phyloP scores from a whole-genome alignment of 2,888 invertebrate genomes.

The Leptogaster cylindrica region DNA sequence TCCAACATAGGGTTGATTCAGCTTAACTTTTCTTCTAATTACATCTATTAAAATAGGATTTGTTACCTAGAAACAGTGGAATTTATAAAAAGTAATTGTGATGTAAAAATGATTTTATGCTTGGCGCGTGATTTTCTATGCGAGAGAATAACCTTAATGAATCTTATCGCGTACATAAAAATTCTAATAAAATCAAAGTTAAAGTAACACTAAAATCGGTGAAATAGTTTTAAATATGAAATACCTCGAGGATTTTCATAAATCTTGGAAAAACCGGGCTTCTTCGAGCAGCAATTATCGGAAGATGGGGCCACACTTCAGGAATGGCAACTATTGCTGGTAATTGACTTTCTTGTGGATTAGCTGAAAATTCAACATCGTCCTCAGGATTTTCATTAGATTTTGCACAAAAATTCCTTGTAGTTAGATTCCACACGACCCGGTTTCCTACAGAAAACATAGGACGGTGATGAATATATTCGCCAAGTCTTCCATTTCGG shows the following conservation, averaged over 20 bases:
- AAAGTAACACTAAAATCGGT: too few relatives aligned
- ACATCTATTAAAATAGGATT: constrained; percentile 88
- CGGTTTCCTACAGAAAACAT: background rate
- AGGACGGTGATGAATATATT: background rate
- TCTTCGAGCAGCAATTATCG: constrained; percentile 90
- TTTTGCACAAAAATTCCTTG: background rate
- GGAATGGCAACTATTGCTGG: constrained; percentile 93
- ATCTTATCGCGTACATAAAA: too few relatives aligned
- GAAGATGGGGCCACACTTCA: constrained; percentile 95
- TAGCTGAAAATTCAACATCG: background rate
- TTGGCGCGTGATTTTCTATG: background rate
- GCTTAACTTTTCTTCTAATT: constrained; percentile 88
- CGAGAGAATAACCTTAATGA: too few relatives aligned
- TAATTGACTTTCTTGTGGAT: constrained; percentile 58
- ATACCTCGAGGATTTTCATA: constrained; percentile 94
- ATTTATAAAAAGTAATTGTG: background rate
- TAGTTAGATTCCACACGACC: background rate
- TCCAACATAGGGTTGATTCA: constrained; percentile 97
- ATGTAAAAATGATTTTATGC: background rate
- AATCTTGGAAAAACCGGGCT: constrained; percentile 98
- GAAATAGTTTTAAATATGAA: constrained; percentile 42
- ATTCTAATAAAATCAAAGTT: too few relatives aligned
- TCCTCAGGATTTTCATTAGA: background rate
- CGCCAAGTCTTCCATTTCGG: too few relatives aligned
- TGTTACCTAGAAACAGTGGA: constrained; percentile 69